Evolutionary conservation across 2,113 vertebrate genomes (phyloP), one percentile per base, ranked within the genome.

Genomic region (Sebastes fasciatus): DNA sequence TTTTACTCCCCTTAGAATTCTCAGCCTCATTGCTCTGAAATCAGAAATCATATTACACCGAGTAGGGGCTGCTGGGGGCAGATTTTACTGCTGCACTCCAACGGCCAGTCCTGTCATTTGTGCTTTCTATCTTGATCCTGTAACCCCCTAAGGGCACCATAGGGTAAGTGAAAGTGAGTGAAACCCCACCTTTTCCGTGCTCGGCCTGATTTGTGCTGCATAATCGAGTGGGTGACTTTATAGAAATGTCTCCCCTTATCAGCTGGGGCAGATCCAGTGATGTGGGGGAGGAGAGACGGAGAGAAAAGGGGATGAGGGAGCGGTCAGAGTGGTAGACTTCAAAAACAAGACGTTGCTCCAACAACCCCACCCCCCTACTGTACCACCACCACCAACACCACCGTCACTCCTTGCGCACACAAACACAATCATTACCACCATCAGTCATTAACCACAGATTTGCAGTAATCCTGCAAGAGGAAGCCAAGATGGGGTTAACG

Each of bases 401-500:
- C 5, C 10, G 10, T 8, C 58, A n/a, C 65, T 65, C 12, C 8
- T 74, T 68, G 46, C n/a, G 63, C 66, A 86, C 71, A 79, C 77
- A 75, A 23, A 86, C 73, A 82, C 48, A 73, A 80, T 79, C 62
- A 43, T 12, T 60, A 42, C 69, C 71, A 58, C 66, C 67, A 82
- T 78, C 89, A 79, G 80, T 85, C 87, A 83, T 86, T 89, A 88
- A 85, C 81, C 86, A 40, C 76, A 86, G 90, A 89, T 91, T 91
- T 86, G 70, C 52, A 68, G 43, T 93, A 93, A 93, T 93, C 91
- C 88, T 71, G 68, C 57, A 65, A 76, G 75, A 2, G 26, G 77
- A 72, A 86, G 79, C 84, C 74, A 87, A 79, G 86, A 86, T 80
- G 86, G 86, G 90, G 87, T 92, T 92, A 93, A 90, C 68, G 23